A percentile compares a stretch with the other conserved stretches of the same genome.
These are phyloP conservation scores for Coregonus ussuriensis DNA, from an alignment of 2,797 vertebrate species.

Conservation along the genomic window DNA sequence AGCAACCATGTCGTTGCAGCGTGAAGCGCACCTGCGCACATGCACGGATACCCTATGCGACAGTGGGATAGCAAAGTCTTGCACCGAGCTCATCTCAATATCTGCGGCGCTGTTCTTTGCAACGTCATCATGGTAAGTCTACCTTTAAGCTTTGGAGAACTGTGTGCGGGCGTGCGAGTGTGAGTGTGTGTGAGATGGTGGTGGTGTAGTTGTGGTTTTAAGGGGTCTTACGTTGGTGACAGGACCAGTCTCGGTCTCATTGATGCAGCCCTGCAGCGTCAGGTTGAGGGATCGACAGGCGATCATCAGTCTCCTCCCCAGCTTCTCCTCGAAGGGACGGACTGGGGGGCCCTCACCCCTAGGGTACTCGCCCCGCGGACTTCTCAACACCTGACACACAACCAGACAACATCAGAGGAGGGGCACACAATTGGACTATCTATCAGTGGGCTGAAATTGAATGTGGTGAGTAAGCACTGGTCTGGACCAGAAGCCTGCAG, in stretches of 20 bases:
- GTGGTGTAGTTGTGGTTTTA: background rate
- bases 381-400: slow-evolving; percentile 79
- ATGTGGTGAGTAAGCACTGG: too few species aligned
- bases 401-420: background rate
- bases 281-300: slow-evolving; percentile 87
- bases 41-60: too few species aligned
- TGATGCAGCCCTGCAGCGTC: slow-evolving; percentile 91
- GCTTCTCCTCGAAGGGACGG: slow-evolving; percentile 90
- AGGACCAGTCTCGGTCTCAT: slow-evolving; percentile 87
- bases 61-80: too few species aligned
- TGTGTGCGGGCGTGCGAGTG: too few species aligned
- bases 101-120: too few species aligned
- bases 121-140: too few species aligned
- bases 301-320: slow-evolving; percentile 88
- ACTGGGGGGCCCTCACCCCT: slow-evolving; percentile 63
- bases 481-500: too few species aligned
- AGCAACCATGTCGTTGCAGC: too few species aligned
- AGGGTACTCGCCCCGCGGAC: slow-evolving; percentile 78
- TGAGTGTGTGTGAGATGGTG: background rate
- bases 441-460: background rate
- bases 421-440: background rate
- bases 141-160: too few species aligned
- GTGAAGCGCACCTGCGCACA: too few species aligned
- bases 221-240: slow-evolving; percentile 85
- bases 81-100: too few species aligned